Evolutionary conservation across 2,113 vertebrate genomes (phyloP).

Genomic region (Carassius gibelio): DNA sequence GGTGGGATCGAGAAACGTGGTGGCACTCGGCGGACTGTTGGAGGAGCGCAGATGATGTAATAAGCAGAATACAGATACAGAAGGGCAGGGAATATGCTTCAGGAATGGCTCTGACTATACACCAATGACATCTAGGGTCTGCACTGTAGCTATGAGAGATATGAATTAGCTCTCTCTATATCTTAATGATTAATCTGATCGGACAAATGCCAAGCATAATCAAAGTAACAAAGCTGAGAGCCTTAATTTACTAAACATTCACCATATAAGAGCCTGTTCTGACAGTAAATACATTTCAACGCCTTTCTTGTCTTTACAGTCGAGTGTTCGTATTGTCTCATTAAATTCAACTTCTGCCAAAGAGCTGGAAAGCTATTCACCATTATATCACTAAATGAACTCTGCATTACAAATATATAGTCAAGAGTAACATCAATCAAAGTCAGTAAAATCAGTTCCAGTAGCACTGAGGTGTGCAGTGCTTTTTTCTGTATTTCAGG

Average conservation of each 20-base stretch:
- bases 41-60: constrained; percentile 77
- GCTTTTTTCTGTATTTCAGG: constrained; percentile 16
- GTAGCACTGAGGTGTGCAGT: no score
- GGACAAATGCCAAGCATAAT: neutral
- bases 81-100: neutral
- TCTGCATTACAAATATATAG: constrained; percentile 38
- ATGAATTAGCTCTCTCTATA: neutral
- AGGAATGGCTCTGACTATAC: constrained; percentile 39
- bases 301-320: neutral
- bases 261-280: neutral
- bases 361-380: constrained; percentile 33
- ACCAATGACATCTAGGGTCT: neutral
- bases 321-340: constrained; percentile 30
- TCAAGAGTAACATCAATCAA: constrained; percentile 4
- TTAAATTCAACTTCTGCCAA: constrained; percentile 30
- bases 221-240: neutral
- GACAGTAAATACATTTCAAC: neutral
- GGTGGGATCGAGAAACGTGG: constrained; percentile 98
- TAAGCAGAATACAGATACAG: neutral
- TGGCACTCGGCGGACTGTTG: constrained; percentile 92
- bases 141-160: neutral
- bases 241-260: neutral
- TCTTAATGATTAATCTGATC: neutral
- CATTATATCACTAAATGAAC: constrained; percentile 47
- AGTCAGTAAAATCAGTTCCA: neutral